Conservation (phyloP, 2,888 invertebrate species). For the Gortyna flavago region DNA sequence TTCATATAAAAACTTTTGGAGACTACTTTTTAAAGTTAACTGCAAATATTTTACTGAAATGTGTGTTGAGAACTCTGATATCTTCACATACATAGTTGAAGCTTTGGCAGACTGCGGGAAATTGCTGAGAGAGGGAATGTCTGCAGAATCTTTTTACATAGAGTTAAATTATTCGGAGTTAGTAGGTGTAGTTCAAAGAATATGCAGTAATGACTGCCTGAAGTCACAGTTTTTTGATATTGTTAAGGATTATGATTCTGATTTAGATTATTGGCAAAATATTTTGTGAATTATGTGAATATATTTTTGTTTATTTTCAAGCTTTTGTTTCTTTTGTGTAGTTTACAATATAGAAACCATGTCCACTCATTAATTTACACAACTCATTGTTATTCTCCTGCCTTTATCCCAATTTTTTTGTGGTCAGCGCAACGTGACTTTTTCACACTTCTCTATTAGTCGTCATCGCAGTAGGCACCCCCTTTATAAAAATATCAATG, state of each 20-base stretch:
- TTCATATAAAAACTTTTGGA: conserved; percentile 80
- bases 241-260: conserved; percentile 82
- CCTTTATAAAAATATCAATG: no score
- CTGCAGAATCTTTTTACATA: conserved; percentile 82
- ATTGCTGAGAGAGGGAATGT: conserved; percentile 80
- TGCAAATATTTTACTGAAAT: conserved; percentile 75
- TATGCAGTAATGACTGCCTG: conserved; percentile 81
- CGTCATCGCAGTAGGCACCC: no score
- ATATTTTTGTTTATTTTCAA: conserved; percentile 22
- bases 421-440: neutral
- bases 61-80: conserved; percentile 76
- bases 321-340: conserved; percentile 20
- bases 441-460: neutral
- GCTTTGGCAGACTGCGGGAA: conserved; percentile 84
- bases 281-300: conserved; percentile 66
- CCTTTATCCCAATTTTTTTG: neutral
- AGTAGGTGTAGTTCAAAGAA: conserved; percentile 78
- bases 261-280: conserved; percentile 84
- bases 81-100: conserved; percentile 77
- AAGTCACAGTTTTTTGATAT: conserved; percentile 83
- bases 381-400: neutral
- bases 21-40: conserved; percentile 74
- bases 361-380: neutral
- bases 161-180: conserved; percentile 89
- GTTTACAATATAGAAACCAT: neutral